phyloP scores from a whole-genome alignment of 2,888 invertebrate genomes.

The Sympetrum striolatum region DNA sequence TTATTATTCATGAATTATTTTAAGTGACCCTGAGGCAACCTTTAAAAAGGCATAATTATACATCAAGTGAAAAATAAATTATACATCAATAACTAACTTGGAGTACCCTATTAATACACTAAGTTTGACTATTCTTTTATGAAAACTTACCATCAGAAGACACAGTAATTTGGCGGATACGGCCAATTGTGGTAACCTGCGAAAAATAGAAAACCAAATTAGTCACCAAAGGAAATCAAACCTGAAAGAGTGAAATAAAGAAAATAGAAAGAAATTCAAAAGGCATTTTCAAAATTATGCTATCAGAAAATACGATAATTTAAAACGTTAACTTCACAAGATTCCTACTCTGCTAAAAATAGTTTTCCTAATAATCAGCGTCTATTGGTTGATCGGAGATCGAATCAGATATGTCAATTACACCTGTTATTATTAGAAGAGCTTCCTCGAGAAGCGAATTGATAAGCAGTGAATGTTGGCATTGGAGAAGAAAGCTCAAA shows the following conservation, averaged over 20 bases:
- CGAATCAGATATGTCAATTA: neutral
- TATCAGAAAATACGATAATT: too few species aligned
- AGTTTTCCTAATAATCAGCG: neutral
- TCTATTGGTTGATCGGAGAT: neutral
- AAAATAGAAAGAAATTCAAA: neutral
- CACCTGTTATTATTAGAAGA: neutral
- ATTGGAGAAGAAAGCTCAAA: neutral
- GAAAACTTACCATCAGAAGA: constrained; percentile 81
- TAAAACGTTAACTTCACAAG: neutral
- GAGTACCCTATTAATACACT: too few species aligned
- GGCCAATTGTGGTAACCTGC: constrained; percentile 88
- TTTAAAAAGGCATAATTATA: too few species aligned
- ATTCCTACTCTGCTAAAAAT: neutral
- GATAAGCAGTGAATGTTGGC: neutral
- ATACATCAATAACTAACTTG: too few species aligned
- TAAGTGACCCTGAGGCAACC: too few species aligned
- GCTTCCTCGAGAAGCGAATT: neutral
- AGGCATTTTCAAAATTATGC: neutral
- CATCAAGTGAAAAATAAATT: too few species aligned
- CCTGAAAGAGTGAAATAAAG: neutral
- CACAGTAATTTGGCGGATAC: constrained; percentile 89
- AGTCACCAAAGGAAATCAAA: neutral
- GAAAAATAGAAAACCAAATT: constrained; percentile 59
- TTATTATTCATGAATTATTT: too few species aligned
- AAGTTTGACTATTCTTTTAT: neutral